Base-by-base conservation (phyloP, 2,797 vertebrate genomes). In the Pangasius djambal region DNA sequence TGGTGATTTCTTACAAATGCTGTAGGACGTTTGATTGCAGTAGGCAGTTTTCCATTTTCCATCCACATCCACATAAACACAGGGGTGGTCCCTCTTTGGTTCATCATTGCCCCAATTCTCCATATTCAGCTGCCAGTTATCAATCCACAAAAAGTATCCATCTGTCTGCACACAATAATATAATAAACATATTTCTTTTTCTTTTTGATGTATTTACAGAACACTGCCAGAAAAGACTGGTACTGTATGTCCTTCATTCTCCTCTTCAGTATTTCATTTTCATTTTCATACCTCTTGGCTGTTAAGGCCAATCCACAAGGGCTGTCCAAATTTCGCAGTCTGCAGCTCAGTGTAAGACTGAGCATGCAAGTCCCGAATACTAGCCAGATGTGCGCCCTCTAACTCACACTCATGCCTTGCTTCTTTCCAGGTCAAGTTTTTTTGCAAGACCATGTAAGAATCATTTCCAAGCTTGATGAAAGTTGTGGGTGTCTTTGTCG, bases 231-330 rank as follows among this genome's bases (percentile, higher is more conserved):
- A 20, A 10, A 59, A 28, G 12, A 48, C 10, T n/a, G 8, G 1
- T 16, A 57, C 16, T 4, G 16, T 9, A 70, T 4, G 16, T 44
- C 4, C 10, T 40, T 40, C 22, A 57, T 82, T 9, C 18, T 61
- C 1, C 22, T 61, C 3, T 13, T 57, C 28, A 10, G 0, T 40
- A 40, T 59, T 37, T 37, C 0, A 40, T 82, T 82, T 83, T 63
- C 7, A 40, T 40, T 44, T 44, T 22, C 77, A 65, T 96, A 98
- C 98, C 98, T 96, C 50, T 10, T 95, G 89, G 92, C 97, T 98
- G 93, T 98, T 98, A 52, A 99, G 95, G 88, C 97, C 98, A 50
- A 99, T 97, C 98, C 98, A 99, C 16, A 97, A 4, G n/a, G 97
- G 97, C 40, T 93, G 89, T 25, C 95, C 94, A 69, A 96, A 85